These are phyloP conservation scores for Squalus acanthias DNA, from an alignment of 2,797 vertebrate genomes.

Conservation along the genomic window DNA sequence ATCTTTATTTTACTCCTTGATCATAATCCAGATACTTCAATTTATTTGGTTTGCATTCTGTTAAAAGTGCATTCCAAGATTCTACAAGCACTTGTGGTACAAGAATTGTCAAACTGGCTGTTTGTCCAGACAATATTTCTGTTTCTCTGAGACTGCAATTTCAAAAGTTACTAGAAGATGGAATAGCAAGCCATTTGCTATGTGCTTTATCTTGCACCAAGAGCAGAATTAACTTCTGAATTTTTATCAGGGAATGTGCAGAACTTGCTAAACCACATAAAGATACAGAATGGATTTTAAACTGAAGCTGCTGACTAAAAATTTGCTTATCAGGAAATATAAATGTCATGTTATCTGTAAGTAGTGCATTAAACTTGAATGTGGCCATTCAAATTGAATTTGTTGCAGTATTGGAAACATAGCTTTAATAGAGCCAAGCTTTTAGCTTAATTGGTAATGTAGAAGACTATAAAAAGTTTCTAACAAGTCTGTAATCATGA, in stretches of 20 bases:
- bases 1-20: not conserved
- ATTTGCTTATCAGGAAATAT: not conserved
- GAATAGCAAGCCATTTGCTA: not conserved
- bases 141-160: not conserved
- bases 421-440: not conserved
- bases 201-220: not conserved
- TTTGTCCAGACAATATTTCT: not conserved
- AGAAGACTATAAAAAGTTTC: not conserved
- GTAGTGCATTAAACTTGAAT: not conserved
- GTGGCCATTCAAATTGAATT: not conserved
- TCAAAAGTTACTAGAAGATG: not conserved
- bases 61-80: not conserved
- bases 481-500: not conserved
- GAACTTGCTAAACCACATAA: not conserved
- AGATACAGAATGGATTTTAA: not conserved
- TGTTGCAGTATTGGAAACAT: not conserved
- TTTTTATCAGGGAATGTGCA: not conserved
- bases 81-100: no score
- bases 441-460: not conserved
- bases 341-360: not conserved
- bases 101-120: not conserved
- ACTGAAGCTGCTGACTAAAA: not conserved
- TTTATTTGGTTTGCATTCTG: not conserved
- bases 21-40: not conserved
- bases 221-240: not conserved